Evolutionary conservation across 1,140 invertebrate species (phyloP).

Genomic region (Leptinotarsa undecemlineata): DNA sequence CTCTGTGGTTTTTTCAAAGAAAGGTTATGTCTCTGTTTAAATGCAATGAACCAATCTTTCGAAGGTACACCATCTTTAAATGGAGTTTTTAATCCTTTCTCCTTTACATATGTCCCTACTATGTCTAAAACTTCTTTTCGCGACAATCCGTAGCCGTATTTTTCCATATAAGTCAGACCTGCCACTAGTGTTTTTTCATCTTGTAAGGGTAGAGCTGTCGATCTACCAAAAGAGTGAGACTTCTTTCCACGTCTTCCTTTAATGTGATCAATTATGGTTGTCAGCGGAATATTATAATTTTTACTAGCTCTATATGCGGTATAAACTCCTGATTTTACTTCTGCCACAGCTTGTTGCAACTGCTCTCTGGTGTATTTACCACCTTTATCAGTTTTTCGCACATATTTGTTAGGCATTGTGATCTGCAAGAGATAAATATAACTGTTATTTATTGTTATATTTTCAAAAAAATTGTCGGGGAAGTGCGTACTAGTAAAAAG

Average conservation of each 20-base stretch:
- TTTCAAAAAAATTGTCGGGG: no score
- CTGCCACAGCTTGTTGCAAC: neutral
- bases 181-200: constrained; percentile 42
- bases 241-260: constrained; percentile 7
- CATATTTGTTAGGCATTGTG: no score
- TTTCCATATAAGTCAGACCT: constrained; percentile 42
- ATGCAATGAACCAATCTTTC: constrained; percentile 51
- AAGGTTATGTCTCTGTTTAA: constrained; percentile 48
- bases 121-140: constrained; percentile 47
- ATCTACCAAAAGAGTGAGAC: constrained; percentile 1
- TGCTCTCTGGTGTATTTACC: neutral
- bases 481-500: no score
- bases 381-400: neutral
- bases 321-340: neutral
- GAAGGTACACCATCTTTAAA: constrained; percentile 53
- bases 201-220: neutral
- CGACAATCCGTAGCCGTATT: constrained; percentile 48
- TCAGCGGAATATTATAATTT: constrained; percentile 10
- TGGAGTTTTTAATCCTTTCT: constrained; percentile 45
- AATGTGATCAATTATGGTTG: neutral
- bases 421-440: no score
- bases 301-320: neutral
- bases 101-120: constrained; percentile 42
- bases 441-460: no score
- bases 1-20: constrained; percentile 32